Base-by-base conservation (phyloP, 2,113 vertebrate species). In the Zosterops borbonicus region DNA sequence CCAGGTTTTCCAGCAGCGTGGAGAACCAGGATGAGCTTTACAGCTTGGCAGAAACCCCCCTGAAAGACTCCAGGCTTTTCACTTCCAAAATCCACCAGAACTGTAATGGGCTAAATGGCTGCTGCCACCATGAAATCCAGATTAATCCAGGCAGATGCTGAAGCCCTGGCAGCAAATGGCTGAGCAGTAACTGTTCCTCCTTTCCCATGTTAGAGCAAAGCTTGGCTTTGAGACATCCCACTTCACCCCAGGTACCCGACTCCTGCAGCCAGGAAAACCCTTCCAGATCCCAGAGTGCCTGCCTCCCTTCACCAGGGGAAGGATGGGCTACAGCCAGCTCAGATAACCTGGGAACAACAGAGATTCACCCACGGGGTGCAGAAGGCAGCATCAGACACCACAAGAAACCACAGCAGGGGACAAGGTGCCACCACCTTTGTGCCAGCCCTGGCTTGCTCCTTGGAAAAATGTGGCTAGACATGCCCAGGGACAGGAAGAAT, bases 1-100 rank as follows among this genome's bases (percentile, higher is more conserved):
- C 21, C 44, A 39, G 7, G n/a, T 70, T 94, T 59, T 86, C 39
- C 24, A 12, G 46, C 25, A 55, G 12, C 0, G 0, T 5, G 41
- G 29, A 94, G 53, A 91, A 84, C 25, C 41, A 76, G n/a, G 28
- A 29, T 27, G 60, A 82, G 37, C 5, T 75, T 63, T 41, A 33
- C 23, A 75, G 62, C 25, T 64, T 23, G 31, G 49, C 31, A 60
- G 19, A 15, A 64, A 49, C 4, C 1, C 13, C 27, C 3, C 24
- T 8, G 33, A 75, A 82, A 50, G 42, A 16, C 11, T 25, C 49
- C 0, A 2, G 23, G 39, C 28, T 91, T 89, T 78, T n/a, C 59
- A 49, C 22, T 19, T 82, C 74, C 56, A 29, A 88, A 76, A 68
- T 15, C 35, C 39, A 63, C 19, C 33, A 83, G 60, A 37, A 75